phyloP scores from a whole-genome alignment of 2,113 vertebrate species.

The Vulpes ferrilata region DNA sequence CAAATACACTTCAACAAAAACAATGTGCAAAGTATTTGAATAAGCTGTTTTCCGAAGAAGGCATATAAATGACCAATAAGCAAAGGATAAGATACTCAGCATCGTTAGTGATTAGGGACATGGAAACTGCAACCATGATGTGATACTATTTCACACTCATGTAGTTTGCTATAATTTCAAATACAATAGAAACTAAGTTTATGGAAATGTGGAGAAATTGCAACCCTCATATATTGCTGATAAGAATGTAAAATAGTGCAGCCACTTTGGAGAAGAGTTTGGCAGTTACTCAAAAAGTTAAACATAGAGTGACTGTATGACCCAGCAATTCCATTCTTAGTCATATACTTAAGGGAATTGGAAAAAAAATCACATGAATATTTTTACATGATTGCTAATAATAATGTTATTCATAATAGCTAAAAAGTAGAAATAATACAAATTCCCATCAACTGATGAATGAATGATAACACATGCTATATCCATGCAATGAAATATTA shows the following conservation, averaged over 20 bases:
- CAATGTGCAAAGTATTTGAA: background rate
- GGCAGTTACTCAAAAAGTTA: background rate
- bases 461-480: background rate
- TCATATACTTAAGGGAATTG: background rate
- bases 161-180: background rate
- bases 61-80: background rate
- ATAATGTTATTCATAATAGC: background rate
- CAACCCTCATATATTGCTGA: background rate
- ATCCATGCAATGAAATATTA: background rate
- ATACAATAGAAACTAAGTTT: background rate
- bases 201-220: background rate
- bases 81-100: background rate
- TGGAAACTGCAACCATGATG: background rate
- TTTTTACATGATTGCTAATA: background rate
- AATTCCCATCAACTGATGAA: background rate
- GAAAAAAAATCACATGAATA: background rate
- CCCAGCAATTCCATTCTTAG: background rate
- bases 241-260: background rate
- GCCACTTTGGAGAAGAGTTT: background rate
- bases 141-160: background rate
- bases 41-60: background rate
- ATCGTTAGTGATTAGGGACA: background rate
- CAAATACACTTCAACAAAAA: background rate
- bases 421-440: background rate
- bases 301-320: background rate